Evolutionary conservation across 2,113 vertebrate genomes (phyloP).

Genomic region (Petaurus breviceps): DNA sequence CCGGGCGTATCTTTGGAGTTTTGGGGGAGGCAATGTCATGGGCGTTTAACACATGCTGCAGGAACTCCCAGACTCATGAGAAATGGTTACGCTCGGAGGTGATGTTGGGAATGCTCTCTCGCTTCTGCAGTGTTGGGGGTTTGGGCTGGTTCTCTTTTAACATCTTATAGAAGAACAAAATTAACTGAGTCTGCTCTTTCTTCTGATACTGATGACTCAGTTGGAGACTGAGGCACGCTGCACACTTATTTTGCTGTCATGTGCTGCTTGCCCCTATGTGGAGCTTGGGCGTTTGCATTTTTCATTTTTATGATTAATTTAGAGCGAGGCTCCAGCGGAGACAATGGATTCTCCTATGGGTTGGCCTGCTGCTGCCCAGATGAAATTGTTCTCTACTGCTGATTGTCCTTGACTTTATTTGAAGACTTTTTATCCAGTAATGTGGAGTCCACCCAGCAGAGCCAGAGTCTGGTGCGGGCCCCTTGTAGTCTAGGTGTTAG

Average conservation of each 20-base stretch:
- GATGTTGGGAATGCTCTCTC: background rate
- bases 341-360: conserved; percentile 17
- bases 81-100: conserved; percentile 59
- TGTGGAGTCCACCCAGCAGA: too few relatives aligned
- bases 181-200: background rate
- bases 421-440: too few relatives aligned
- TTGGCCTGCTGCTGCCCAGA: background rate
- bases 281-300: too few relatives aligned
- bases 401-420: conserved; percentile 24
- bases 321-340: background rate
- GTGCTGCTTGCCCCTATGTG: too few relatives aligned
- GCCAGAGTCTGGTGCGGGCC: too few relatives aligned
- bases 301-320: too few relatives aligned
- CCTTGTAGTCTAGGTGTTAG: too few relatives aligned
- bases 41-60: conserved; percentile 76
- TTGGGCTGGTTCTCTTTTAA: background rate
- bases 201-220: conserved; percentile 11
- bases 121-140: background rate
- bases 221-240: conserved; percentile 14
- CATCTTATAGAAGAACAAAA: too few relatives aligned
- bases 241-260: background rate
- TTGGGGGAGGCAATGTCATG: conserved; percentile 62
- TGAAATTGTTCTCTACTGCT: conserved; percentile 21
- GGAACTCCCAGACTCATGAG: conserved; percentile 71
- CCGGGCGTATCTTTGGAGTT: conserved; percentile 83